Evolutionary conservation across 2,888 invertebrate species (phyloP), one percentile per base, ranked within the genome.

Genomic region (Lithophane socia): DNA sequence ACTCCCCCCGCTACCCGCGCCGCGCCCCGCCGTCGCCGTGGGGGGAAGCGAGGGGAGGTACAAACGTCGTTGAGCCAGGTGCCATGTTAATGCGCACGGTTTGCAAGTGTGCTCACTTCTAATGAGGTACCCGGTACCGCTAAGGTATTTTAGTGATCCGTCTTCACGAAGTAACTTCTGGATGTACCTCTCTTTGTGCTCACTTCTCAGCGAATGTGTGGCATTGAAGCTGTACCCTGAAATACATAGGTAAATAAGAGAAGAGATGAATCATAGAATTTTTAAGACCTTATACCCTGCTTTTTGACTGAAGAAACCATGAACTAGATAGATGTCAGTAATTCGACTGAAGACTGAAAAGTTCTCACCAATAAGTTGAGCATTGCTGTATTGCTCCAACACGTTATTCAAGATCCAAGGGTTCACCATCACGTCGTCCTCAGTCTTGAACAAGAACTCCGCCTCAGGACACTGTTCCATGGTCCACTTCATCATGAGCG

Each of bases 41-140:
- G 1, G 29, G 29, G 29, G 29, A 29, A 29, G 29, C 29, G 29
- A 29, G 29, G 29, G 29, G 29, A 29, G 29, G 29, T 29, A 29
- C 29, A 29, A 29, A 29, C 29, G 29, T 29, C 29, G 29, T 29
- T 29, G 29, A 29, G 29, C 29, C 29, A 29, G 29, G 29, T 29
- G 29, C 29, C 29, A 29, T 29, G 29, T 29, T 29, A 29, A 29
- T 29, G 29, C 29, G 29, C 29, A 29, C 29, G 29, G 29, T 0
- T 29, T 29, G 29, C 1, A 29, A n/a, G n/a, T 16, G 21, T 8
- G 0, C 82, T 82, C 79, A 96, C 96, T 95, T 52, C 91, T 92
- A 0, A 96, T 89, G 1, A 96, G 83, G 90, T 98, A 98, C 0
- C 97, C 98, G 1, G 98, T 97, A 0, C 98, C 98, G 0, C 98